A percentile compares a stretch with the other conserved stretches of the same genome.
These are phyloP conservation scores for Drosophila gaucha DNA, from an alignment of 2,888 invertebrate species.

Conservation along the genomic window DNA sequence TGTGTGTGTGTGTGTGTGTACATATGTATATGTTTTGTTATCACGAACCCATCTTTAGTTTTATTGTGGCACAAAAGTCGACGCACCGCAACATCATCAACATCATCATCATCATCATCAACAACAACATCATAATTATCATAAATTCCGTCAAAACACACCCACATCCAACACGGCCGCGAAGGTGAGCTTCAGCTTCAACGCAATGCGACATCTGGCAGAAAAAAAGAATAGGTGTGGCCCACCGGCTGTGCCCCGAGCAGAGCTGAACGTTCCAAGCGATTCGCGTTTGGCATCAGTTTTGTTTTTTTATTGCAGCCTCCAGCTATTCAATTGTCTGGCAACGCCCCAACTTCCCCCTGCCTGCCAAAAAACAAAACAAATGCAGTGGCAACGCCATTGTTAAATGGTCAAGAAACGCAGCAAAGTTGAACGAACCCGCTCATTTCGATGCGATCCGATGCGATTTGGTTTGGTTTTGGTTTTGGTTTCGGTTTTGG, in stretches of 20 bases:
- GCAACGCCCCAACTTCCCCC: conserved; percentile 7
- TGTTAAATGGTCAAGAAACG: conserved; percentile 55
- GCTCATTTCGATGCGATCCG: conserved; percentile 14
- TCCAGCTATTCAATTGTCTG: conserved; percentile 35
- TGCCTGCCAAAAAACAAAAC: not conserved
- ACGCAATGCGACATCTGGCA: conserved; percentile 49
- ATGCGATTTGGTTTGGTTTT: conserved; percentile 14
- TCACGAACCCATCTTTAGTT: conserved; percentile 35
- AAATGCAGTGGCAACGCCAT: conserved; percentile 38
- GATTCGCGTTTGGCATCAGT: conserved; percentile 12
- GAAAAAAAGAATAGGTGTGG: conserved; percentile 43
- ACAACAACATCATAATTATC: conserved; percentile 30
- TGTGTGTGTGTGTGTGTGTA: not conserved
- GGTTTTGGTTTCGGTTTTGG: conserved; percentile 11
- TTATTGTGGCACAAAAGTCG: conserved; percentile 50
- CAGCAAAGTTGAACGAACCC: conserved; percentile 49
- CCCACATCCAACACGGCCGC: conserved; percentile 34
- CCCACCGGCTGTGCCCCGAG: conserved; percentile 16
- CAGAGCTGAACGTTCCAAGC: conserved; percentile 15
- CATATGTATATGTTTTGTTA: conserved; percentile 23
- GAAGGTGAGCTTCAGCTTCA: conserved; percentile 35
- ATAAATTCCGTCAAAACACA: conserved; percentile 51
- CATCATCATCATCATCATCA: conserved; percentile 9
- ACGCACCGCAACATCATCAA: conserved; percentile 33
- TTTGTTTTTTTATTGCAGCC: conserved; percentile 13